phyloP scores from a whole-genome alignment of 2,888 invertebrate species.

The Tineola bisselliella region DNA sequence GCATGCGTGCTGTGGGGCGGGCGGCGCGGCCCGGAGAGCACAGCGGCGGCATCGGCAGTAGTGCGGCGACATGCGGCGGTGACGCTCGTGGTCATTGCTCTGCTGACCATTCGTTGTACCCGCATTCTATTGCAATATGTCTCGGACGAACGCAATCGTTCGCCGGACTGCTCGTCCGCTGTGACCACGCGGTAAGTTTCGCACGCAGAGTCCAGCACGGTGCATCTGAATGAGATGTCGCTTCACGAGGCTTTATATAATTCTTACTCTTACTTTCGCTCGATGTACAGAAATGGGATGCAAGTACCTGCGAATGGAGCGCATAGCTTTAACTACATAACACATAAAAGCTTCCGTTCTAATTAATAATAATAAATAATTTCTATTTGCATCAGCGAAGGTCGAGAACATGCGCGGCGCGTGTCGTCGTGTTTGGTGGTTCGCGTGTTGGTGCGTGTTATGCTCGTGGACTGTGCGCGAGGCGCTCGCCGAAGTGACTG shows the following conservation, averaged over 20 bases:
- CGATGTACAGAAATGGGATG: too few relatives aligned
- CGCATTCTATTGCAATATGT: background rate
- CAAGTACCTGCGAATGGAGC: too few relatives aligned
- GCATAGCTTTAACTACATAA: too few relatives aligned
- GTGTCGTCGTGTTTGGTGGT: background rate
- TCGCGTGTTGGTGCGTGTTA: conserved; percentile 19
- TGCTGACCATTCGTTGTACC: background rate
- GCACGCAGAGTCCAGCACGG: background rate
- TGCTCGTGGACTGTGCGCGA: conserved; percentile 38
- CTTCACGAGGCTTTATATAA: too few relatives aligned
- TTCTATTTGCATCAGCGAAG: background rate
- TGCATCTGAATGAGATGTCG: too few relatives aligned
- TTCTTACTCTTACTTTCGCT: too few relatives aligned
- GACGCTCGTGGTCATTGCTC: background rate
- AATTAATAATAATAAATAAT: too few relatives aligned
- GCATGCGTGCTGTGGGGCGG: conserved; percentile 17
- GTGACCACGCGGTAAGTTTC: background rate
- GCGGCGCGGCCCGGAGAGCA: conserved; percentile 16
- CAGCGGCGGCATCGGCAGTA: conserved; percentile 15
- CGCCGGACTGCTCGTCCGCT: background rate
- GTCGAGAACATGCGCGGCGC: background rate
- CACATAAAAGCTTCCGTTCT: too few relatives aligned
- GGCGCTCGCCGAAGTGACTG: conserved; percentile 31
- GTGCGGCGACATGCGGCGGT: conserved; percentile 16
- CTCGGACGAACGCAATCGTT: background rate